Evolutionary conservation across 2,797 vertebrate species (phyloP).

Genomic region (Leptodactylus fallax): DNA sequence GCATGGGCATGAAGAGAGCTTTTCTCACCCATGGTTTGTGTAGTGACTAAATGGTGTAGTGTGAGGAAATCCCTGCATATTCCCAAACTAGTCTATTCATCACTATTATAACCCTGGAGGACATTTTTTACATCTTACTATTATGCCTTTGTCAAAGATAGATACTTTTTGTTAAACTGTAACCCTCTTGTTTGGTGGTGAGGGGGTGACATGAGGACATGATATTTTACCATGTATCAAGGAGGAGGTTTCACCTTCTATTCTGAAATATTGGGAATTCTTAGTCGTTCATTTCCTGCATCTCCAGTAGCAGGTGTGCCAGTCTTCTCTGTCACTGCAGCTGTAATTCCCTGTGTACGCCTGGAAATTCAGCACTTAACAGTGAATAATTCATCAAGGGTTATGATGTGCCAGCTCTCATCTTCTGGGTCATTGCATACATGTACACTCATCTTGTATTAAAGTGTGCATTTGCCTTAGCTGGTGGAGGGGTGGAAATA

Average conservation of each 20-base stretch:
- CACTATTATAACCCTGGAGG: too few relatives aligned
- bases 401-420: constrained; percentile 43
- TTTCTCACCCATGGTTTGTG: too few relatives aligned
- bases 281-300: not conserved
- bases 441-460: not conserved
- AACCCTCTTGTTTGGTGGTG: too few relatives aligned
- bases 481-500: constrained; percentile 9
- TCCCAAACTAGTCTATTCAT: too few relatives aligned
- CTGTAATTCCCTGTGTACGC: constrained; percentile 27
- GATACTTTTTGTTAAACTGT: too few relatives aligned
- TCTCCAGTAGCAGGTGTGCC: constrained; percentile 28
- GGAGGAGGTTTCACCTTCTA: not conserved
- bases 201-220: too few relatives aligned
- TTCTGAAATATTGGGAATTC: not conserved
- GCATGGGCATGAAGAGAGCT: too few relatives aligned
- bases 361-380: constrained; percentile 16
- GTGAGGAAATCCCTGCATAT: too few relatives aligned
- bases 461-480: constrained; percentile 12
- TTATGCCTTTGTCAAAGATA: too few relatives aligned
- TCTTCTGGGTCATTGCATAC: constrained; percentile 52
- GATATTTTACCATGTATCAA: not conserved
- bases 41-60: too few relatives aligned
- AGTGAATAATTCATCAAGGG: constrained; percentile 49
- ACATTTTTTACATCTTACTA: too few relatives aligned
- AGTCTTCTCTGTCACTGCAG: constrained; percentile 8